phyloP scores from a whole-genome alignment of 2,797 vertebrate genomes.

The Naso thynnoides region DNA sequence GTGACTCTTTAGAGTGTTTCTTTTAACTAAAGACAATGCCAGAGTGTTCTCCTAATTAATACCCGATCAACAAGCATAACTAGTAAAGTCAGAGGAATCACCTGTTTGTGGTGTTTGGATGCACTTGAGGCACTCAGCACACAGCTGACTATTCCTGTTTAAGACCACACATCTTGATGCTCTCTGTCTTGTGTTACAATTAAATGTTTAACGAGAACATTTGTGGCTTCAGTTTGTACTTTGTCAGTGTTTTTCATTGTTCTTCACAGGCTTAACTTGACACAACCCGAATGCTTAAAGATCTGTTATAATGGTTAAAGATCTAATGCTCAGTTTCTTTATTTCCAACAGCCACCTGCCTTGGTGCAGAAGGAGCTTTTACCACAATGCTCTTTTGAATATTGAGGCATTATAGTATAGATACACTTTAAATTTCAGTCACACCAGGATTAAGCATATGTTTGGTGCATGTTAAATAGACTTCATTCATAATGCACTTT shows the following conservation, averaged over 20 bases:
- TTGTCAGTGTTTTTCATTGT: neutral
- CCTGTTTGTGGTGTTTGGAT: constrained; percentile 30
- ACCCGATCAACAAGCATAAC: constrained; percentile 9
- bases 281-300: neutral
- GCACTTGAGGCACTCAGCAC: neutral
- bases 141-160: constrained; percentile 30
- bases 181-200: constrained; percentile 62
- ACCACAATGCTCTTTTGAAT: no score
- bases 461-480: no score
- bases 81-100: constrained; percentile 27
- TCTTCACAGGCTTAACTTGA: neutral
- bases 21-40: constrained; percentile 7
- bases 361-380: no score
- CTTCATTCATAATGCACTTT: no score
- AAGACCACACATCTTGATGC: constrained; percentile 48
- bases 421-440: no score
- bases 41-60: constrained; percentile 13
- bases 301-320: neutral
- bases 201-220: constrained; percentile 61
- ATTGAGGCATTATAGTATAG: no score
- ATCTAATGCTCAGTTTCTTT: neutral
- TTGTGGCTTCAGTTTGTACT: constrained; percentile 40
- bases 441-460: no score
- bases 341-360: neutral
- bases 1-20: constrained; percentile 12